phyloP scores from a whole-genome alignment of 2,113 vertebrate species.

The Xiphophorus couchianus region DNA sequence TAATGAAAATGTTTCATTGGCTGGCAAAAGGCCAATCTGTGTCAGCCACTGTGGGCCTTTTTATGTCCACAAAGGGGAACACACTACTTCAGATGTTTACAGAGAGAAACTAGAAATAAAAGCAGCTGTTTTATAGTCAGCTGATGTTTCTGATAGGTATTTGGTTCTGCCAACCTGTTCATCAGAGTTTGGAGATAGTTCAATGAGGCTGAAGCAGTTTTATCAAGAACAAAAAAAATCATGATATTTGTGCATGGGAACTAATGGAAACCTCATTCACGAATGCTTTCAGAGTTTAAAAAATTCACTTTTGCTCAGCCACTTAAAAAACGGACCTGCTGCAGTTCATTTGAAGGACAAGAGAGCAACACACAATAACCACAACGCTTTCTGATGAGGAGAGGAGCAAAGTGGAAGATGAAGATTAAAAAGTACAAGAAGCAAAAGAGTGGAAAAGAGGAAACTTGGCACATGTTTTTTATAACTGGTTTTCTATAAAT shows the following conservation, averaged over 20 bases:
- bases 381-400: background rate
- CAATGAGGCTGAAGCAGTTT: constrained; percentile 1
- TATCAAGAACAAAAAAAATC: background rate
- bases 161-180: constrained; percentile 18
- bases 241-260: background rate
- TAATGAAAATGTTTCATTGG: constrained; percentile 74
- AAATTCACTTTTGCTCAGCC: too few species aligned
- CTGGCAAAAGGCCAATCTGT: constrained; percentile 45
- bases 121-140: constrained; percentile 15
- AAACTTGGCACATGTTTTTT: background rate
- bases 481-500: background rate
- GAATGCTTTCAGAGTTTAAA: background rate
- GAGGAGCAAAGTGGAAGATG: background rate
- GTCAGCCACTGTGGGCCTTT: constrained; percentile 45
- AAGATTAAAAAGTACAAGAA: constrained; percentile 16
- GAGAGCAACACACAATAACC: constrained; percentile 14
- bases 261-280: too few species aligned
- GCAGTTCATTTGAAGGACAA: background rate
- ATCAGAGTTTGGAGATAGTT: constrained; percentile 11
- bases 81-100: constrained; percentile 26
- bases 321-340: background rate
- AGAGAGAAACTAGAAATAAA: constrained; percentile 37
- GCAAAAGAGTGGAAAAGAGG: constrained; percentile 1
- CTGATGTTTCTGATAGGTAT: constrained; percentile 9
- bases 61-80: constrained; percentile 25